Percentiles rank a stretch among this genome's conserved stretches.
phyloP scores from a whole-genome alignment of 1,140 invertebrate species.

The Brachystomella parvula region DNA sequence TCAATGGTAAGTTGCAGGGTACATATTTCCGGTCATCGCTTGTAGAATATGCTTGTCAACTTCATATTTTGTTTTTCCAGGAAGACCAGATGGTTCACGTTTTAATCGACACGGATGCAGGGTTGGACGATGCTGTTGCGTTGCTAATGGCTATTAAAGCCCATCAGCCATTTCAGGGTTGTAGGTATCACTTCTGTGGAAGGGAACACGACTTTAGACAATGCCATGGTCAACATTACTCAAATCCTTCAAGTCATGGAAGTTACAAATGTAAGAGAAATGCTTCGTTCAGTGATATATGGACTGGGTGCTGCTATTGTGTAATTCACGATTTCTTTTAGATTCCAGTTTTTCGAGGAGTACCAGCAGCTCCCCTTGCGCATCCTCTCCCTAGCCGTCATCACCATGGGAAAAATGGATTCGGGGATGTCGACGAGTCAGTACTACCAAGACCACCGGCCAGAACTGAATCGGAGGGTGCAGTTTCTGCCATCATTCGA shows the following conservation, averaged over 20 bases:
- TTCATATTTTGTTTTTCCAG: no score
- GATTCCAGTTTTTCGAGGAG: conserved; percentile 59
- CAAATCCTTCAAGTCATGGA: conserved; percentile 49
- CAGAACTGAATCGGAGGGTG: conserved; percentile 25
- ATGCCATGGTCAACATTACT: conserved; percentile 56
- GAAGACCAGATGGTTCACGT: no score
- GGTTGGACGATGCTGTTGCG: conserved; percentile 57
- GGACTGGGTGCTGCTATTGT: no score
- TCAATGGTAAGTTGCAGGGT: no score
- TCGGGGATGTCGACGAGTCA: conserved; percentile 40
- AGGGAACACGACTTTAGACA: conserved; percentile 55
- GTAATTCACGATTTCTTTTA: no score
- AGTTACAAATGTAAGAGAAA: conserved; percentile 46
- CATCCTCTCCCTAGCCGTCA: no score
- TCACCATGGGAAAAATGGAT: conserved; percentile 15
- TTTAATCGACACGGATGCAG: conserved; percentile 57
- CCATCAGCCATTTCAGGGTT: conserved; percentile 46
- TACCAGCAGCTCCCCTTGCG: conserved; percentile 46
- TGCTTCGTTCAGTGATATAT: no score
- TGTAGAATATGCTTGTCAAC: no score
- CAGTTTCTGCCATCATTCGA: conserved; percentile 32
- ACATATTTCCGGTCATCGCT: no score
- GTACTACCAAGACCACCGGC: not conserved
- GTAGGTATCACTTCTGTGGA: conserved; percentile 55
- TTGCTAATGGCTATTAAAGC: conserved; percentile 52